Evolutionary conservation across 2,888 invertebrate genomes (phyloP).

Genomic region (Anorthoa munda): DNA sequence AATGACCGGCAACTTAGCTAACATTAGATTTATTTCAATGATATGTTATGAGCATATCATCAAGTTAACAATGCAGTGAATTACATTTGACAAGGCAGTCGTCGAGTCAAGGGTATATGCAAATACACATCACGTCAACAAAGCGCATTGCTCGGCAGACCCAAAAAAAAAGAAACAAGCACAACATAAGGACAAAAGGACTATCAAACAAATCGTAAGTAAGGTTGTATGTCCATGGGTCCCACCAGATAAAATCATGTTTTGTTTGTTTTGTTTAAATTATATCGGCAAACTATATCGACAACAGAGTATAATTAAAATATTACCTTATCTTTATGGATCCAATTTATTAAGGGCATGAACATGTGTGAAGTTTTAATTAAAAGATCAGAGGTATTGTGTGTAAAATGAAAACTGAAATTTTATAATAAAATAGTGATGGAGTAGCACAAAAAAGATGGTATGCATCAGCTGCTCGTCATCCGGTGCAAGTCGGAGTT

Average conservation of each 20-base stretch:
- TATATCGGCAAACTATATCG: constrained; percentile 39
- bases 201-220: constrained; percentile 68
- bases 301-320: constrained; percentile 47
- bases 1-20: constrained; percentile 31
- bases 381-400: constrained; percentile 48
- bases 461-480: constrained; percentile 57
- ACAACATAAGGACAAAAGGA: constrained; percentile 72
- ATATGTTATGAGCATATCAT: constrained; percentile 68
- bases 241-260: constrained; percentile 33
- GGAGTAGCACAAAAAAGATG: constrained; percentile 35
- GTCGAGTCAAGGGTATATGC: constrained; percentile 83
- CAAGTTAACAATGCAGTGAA: constrained; percentile 76
- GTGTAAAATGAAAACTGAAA: constrained; percentile 41
- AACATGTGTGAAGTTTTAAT: constrained; percentile 57
- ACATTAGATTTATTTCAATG: constrained; percentile 39
- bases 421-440: constrained; percentile 38
- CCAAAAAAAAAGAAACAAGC: constrained; percentile 76
- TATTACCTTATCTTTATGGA: constrained; percentile 57
- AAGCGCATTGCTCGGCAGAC: constrained; percentile 77
- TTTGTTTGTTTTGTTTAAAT: constrained; percentile 37
- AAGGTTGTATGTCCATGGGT: constrained; percentile 52
- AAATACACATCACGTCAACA: constrained; percentile 83
- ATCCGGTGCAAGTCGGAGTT: constrained; percentile 29
- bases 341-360: constrained; percentile 52
- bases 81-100: constrained; percentile 79